Conservation (phyloP, 2,113 vertebrate genomes). For the Acanthisitta chloris region DNA sequence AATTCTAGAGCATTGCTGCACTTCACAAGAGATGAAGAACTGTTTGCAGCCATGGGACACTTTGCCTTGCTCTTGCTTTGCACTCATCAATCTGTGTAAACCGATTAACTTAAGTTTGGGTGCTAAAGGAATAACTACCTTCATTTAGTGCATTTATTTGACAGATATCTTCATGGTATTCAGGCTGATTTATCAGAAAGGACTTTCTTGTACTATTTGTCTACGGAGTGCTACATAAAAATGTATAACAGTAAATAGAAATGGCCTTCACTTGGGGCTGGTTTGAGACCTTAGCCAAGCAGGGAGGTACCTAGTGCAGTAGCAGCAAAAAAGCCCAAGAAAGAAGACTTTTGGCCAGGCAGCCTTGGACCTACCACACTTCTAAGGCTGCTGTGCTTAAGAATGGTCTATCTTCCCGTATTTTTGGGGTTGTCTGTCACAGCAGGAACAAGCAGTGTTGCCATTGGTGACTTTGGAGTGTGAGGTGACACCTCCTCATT, state of each 20-base stretch:
- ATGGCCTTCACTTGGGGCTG: neutral
- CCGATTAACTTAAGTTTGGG: neutral
- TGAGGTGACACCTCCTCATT: neutral
- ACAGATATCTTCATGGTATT: neutral
- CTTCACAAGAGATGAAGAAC: neutral
- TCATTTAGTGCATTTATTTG: neutral
- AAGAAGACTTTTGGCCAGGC: neutral
- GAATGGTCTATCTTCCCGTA: neutral
- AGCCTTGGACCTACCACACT: neutral
- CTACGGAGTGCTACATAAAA: neutral
- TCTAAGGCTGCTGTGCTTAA: neutral
- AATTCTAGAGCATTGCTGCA: neutral
- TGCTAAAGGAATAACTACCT: neutral
- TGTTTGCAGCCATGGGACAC: neutral
- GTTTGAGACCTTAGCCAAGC: neutral
- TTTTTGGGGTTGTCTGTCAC: too few species aligned
- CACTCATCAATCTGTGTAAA: neutral
- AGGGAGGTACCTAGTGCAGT: neutral
- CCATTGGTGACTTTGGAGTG: fast-evolving
- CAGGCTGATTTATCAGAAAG: neutral
- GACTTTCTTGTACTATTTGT: neutral
- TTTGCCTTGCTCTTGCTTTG: neutral
- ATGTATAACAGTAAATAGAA: neutral
- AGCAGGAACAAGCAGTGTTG: neutral
- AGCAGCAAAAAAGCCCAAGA: neutral